A percentile compares a stretch with the other conserved stretches of the same genome.
Evolutionary conservation across 2,113 vertebrate genomes (phyloP).

Genomic region (Aramus guarauna): DNA sequence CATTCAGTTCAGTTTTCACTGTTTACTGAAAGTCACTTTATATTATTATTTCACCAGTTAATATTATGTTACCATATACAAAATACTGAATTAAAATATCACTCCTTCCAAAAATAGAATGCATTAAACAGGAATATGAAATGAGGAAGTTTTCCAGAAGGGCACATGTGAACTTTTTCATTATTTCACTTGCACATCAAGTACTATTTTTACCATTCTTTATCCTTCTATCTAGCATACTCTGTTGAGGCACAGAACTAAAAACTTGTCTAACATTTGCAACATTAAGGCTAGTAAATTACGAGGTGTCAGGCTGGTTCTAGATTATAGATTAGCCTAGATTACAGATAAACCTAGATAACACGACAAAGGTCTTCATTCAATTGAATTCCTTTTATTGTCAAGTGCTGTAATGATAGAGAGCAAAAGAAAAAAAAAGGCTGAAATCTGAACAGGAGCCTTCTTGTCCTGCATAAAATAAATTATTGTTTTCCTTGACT

Average conservation of each 20-base stretch:
- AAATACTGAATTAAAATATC: background rate
- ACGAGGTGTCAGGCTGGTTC: background rate
- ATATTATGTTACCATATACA: background rate
- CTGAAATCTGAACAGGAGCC: background rate
- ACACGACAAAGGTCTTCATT: background rate
- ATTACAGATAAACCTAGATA: background rate
- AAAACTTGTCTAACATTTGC: background rate
- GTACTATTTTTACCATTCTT: background rate
- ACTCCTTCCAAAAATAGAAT: background rate
- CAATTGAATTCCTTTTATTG: background rate
- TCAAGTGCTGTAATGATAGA: background rate
- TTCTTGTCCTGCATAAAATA: background rate
- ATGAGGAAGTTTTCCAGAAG: background rate
- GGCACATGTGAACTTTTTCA: rapidly evolving
- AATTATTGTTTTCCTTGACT: background rate
- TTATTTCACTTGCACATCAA: background rate
- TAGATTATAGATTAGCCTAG: background rate
- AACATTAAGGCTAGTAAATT: background rate
- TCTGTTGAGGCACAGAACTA: background rate
- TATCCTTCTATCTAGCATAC: background rate
- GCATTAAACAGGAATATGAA: background rate
- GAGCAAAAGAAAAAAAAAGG: background rate
- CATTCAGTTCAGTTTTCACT: background rate
- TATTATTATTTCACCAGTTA: background rate
- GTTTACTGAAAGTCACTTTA: background rate